phyloP scores from a whole-genome alignment of 2,113 vertebrate species.

The Antechinus stuartii region DNA sequence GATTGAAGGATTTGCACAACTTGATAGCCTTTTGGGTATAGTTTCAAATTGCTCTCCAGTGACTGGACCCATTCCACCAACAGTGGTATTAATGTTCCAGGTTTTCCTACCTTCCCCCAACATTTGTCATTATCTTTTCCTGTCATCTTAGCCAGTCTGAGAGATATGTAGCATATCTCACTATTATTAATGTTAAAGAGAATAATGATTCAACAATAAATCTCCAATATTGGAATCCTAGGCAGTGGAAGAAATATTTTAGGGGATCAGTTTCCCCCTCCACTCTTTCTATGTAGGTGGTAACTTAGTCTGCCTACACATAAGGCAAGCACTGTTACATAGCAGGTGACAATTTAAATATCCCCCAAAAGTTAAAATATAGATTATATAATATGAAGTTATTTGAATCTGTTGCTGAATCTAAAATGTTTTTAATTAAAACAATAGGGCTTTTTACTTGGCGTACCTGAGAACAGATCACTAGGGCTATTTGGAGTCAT shows the following conservation, averaged over 20 bases:
- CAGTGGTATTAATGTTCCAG: too few species aligned
- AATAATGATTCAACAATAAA: neutral
- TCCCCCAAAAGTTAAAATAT: neutral
- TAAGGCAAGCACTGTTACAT: neutral
- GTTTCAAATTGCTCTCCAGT: too few species aligned
- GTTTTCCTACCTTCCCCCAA: too few species aligned
- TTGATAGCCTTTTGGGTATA: too few species aligned
- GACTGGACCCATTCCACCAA: too few species aligned
- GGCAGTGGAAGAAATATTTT: neutral
- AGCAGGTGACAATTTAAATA: neutral
- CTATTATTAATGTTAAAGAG: neutral
- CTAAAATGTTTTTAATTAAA: neutral
- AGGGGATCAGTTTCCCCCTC: neutral
- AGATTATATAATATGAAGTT: neutral
- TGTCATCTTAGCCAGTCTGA: too few species aligned
- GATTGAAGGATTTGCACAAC: too few species aligned
- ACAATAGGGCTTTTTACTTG: neutral
- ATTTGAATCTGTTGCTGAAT: neutral
- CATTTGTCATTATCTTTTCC: too few species aligned
- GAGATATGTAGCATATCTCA: neutral
- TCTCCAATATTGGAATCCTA: neutral
- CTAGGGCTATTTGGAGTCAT: neutral
- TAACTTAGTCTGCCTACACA: neutral
- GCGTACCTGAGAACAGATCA: too few species aligned
- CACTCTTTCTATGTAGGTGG: neutral